These are phyloP conservation scores for Tholera decimalis DNA, from an alignment of 2,888 invertebrate species.

Conservation along the genomic window DNA sequence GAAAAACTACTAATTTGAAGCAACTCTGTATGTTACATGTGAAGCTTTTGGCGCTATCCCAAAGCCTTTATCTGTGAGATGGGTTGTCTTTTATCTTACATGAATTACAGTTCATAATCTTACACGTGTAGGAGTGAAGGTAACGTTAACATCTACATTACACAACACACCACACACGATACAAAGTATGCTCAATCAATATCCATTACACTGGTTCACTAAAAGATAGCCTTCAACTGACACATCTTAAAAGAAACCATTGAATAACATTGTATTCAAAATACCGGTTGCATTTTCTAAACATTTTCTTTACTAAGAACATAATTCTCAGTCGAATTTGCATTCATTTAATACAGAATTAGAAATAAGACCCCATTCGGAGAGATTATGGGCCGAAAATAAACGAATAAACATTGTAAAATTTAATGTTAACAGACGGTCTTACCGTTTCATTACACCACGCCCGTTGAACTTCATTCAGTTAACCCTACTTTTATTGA, in stretches of 20 bases:
- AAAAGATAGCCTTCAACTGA: slow-evolving; percentile 39
- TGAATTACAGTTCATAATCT: slow-evolving; percentile 23
- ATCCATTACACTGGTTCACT: slow-evolving; percentile 26
- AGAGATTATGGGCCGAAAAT: slow-evolving; percentile 74
- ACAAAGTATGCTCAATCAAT: slow-evolving; percentile 18
- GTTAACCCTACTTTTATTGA: slow-evolving; percentile 26
- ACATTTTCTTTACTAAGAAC: slow-evolving; percentile 46
- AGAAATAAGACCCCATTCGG: slow-evolving; percentile 67
- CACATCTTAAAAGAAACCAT: slow-evolving; percentile 26
- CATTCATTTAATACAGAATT: slow-evolving; percentile 59
- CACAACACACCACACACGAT: slow-evolving; percentile 15
- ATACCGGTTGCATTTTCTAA: slow-evolving; percentile 43
- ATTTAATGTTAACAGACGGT: slow-evolving; percentile 73
- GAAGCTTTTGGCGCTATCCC: slow-evolving; percentile 10
- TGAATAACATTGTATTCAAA: slow-evolving; percentile 40
- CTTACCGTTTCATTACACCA: slow-evolving; percentile 53
- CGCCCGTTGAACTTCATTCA: slow-evolving; percentile 12
- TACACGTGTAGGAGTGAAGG: slow-evolving; percentile 22
- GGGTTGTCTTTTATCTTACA: slow-evolving; percentile 35
- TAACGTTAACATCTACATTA: slow-evolving; percentile 21
- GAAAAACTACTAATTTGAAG: background rate
- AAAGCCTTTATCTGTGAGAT: slow-evolving; percentile 10
- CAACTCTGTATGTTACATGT: background rate
- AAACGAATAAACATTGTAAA: slow-evolving; percentile 77
- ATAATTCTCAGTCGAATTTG: slow-evolving; percentile 56